These are phyloP conservation scores for Barnardius zonarius DNA, from an alignment of 2,113 vertebrate genomes.

Conservation along the genomic window DNA sequence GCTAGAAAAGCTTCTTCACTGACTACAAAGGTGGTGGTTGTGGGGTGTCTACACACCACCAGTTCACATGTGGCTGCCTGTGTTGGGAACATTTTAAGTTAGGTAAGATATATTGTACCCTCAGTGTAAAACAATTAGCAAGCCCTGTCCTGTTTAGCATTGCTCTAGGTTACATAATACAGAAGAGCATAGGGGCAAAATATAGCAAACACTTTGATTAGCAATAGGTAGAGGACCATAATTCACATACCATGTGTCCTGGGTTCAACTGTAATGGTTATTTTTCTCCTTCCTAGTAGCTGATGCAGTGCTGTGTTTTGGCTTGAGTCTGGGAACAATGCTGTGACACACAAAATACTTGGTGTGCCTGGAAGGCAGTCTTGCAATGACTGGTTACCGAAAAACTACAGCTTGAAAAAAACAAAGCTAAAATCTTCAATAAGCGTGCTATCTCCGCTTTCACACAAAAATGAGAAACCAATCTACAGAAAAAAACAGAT, in stretches of 20 bases:
- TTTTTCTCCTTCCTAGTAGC: background rate
- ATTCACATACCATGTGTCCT: background rate
- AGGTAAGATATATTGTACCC: background rate
- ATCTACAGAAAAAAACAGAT: background rate
- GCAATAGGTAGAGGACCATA: background rate
- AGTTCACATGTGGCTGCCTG: background rate
- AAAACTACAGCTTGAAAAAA: background rate
- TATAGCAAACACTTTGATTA: background rate
- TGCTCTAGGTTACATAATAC: background rate
- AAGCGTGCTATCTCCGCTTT: background rate
- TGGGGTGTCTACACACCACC: background rate
- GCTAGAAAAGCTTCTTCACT: background rate
- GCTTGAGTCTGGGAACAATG: background rate
- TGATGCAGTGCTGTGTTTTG: background rate
- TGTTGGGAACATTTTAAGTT: background rate
- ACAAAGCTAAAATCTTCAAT: background rate
- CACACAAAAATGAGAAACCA: background rate
- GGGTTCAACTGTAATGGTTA: background rate
- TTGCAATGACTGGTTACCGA: background rate
- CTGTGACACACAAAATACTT: background rate
- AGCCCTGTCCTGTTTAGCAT: background rate
- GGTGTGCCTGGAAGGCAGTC: background rate
- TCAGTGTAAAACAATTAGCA: background rate
- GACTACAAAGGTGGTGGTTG: background rate
- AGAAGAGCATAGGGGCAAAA: background rate